phyloP scores from a whole-genome alignment of 2,113 vertebrate genomes.

The Istiophorus platypterus region DNA sequence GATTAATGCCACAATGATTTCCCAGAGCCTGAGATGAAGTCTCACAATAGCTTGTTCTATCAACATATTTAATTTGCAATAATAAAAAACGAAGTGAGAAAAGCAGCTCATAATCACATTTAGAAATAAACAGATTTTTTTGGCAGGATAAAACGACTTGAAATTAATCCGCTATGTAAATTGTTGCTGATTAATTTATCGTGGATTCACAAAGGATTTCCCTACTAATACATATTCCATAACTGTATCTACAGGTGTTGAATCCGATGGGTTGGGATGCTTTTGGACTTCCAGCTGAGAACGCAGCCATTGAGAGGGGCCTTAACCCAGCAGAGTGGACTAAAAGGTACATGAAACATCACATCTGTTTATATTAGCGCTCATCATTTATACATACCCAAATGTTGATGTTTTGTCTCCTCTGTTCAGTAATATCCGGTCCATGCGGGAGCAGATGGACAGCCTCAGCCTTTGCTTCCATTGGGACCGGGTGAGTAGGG shows the following conservation, averaged over 20 bases:
- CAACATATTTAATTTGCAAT: too few relatives aligned
- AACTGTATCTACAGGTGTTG: slow-evolving; percentile 86
- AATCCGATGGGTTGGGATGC: slow-evolving; percentile 99
- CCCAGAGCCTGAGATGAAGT: background rate
- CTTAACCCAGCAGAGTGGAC: slow-evolving; percentile 95
- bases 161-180: background rate
- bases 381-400: background rate
- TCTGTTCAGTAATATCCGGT: slow-evolving; percentile 90
- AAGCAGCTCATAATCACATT: background rate
- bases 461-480: slow-evolving; percentile 93
- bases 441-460: slow-evolving; percentile 94
- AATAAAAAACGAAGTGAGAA: too few relatives aligned
- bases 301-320: slow-evolving; percentile 92
- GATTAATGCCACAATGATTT: background rate
- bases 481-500: slow-evolving; percentile 95
- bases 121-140: background rate
- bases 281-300: slow-evolving; percentile 97
- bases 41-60: too few relatives aligned
- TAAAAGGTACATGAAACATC: slow-evolving; percentile 82
- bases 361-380: background rate
- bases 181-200: background rate
- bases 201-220: background rate
- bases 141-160: background rate
- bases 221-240: background rate
- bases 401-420: slow-evolving; percentile 18